Base-by-base conservation (phyloP, 2,113 vertebrate genomes). In the Alligator sinensis region DNA sequence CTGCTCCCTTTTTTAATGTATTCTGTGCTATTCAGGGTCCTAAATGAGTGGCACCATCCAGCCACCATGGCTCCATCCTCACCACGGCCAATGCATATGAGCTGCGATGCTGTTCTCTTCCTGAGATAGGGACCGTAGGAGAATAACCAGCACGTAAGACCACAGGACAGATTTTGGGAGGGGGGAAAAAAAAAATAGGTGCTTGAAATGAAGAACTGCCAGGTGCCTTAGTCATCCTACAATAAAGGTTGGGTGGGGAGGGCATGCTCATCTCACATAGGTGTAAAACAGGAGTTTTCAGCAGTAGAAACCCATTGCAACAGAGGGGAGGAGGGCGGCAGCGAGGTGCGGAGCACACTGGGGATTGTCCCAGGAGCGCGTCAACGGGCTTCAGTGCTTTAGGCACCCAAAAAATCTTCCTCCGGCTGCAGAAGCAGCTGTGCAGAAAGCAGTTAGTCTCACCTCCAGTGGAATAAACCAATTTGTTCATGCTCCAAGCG, bases 271-370 rank as follows among this genome's bases (percentile, higher is more conserved):
- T 47, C 70, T 74, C 70, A 14, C 4, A 4, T 22, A 24, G 11
- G 34, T 22, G 11, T 38, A 72, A 22, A 38, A 38, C 68, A 38
- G 68, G 21, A 24, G 34, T 47, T 47, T 70, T 7, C 34, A 3
- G 11, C 7, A 19, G 3, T 15, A 30, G 14, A n/a, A 18, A 30
- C 17, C 15, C 22, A 24, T 19, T 7, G 5, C 5, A 22, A 11
- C 11, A 13, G 12, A 47, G 70, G 24, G 34, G 34, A 72, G 11
- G 21, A 21, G 6, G 19, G 24, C 30, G 4, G 5, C 63, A 38
- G 57, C 1, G 9, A 12, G 16, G 4, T 2, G 1, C 2, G 1
- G 82, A 80, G 61, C 3, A 22, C 64, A 18, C n/a, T 0, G 5
- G 4, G 5, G 24, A 54, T 80, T 38, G 10, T 14, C 61, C 55